Percentiles rank a stretch among this genome's conserved stretches.
Evolutionary conservation across 1,140 invertebrate species (phyloP).

Genomic region (Panulirus ornatus): DNA sequence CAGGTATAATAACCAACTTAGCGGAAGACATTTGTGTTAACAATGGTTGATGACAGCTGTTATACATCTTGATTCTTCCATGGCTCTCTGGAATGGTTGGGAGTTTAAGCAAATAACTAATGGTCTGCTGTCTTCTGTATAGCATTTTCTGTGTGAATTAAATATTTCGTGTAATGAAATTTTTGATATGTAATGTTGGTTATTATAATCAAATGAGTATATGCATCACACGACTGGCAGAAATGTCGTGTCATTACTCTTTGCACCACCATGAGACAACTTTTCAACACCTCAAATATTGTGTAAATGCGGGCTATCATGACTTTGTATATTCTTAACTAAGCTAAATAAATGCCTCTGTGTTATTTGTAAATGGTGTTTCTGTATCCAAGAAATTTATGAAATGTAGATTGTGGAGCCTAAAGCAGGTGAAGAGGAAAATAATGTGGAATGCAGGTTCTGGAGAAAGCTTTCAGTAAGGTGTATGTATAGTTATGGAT

Average conservation of each 20-base stretch:
- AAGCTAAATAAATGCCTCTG: conserved; percentile 72
- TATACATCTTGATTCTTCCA: conserved; percentile 45
- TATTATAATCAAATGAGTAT: conserved; percentile 48
- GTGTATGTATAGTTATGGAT: too few relatives aligned
- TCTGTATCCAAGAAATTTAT: background rate
- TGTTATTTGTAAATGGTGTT: conserved; percentile 68
- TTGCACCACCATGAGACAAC: conserved; percentile 30
- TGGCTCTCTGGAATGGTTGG: conserved; percentile 31
- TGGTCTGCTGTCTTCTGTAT: conserved; percentile 41
- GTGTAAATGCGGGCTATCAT: conserved; percentile 70
- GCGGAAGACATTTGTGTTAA: conserved; percentile 6
- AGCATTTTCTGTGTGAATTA: conserved; percentile 34
- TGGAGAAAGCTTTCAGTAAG: too few relatives aligned
- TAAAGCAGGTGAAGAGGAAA: too few relatives aligned
- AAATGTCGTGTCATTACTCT: conserved; percentile 38
- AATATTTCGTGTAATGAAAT: conserved; percentile 22
- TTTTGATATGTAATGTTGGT: conserved; percentile 32
- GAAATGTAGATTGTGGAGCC: too few relatives aligned
- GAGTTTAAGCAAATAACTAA: conserved; percentile 27
- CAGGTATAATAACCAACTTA: conserved; percentile 46
- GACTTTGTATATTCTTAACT: conserved; percentile 73
- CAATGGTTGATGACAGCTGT: background rate
- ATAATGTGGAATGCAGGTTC: too few relatives aligned
- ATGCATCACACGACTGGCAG: conserved; percentile 22
- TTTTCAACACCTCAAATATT: conserved; percentile 64